phyloP scores from a whole-genome alignment of 2,113 vertebrate genomes.

The Piprites chloris region DNA sequence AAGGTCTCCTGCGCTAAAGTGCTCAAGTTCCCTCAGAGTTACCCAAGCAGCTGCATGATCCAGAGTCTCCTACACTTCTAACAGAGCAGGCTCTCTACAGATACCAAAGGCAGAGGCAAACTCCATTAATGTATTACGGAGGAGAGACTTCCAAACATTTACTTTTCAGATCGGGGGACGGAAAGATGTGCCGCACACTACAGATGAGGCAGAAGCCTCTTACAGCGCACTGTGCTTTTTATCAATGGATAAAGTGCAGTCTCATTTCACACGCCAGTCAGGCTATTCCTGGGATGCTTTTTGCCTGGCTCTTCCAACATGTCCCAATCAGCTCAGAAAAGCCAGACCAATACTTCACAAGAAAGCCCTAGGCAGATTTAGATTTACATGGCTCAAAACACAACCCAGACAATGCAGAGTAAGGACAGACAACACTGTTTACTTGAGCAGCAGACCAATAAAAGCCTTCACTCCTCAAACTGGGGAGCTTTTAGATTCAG shows the following conservation, averaged over 20 bases:
- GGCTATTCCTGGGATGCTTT: background rate
- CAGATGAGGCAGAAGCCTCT: background rate
- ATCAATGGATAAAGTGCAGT: background rate
- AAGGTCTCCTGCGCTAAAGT: background rate
- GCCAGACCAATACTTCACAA: background rate
- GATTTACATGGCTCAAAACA: background rate
- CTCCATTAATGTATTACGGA: background rate
- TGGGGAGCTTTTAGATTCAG: background rate
- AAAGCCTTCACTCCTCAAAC: background rate
- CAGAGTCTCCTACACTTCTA: background rate
- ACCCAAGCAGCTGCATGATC: background rate
- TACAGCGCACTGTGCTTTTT: background rate
- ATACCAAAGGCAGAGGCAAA: background rate
- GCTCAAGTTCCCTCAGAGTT: background rate
- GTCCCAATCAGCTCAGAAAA: background rate
- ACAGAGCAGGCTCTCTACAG: background rate
- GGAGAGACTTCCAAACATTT: background rate
- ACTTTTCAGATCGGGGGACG: background rate
- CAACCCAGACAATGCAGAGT: background rate
- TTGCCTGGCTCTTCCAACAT: background rate
- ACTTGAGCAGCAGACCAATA: background rate
- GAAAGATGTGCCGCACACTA: background rate
- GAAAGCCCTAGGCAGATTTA: background rate
- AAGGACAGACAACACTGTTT: background rate
- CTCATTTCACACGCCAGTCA: background rate